Percentiles rank a stretch among this genome's conserved stretches.
These are phyloP conservation scores for Fabriciana adippe DNA, from an alignment of 2,888 invertebrate genomes.

Conservation along the genomic window DNA sequence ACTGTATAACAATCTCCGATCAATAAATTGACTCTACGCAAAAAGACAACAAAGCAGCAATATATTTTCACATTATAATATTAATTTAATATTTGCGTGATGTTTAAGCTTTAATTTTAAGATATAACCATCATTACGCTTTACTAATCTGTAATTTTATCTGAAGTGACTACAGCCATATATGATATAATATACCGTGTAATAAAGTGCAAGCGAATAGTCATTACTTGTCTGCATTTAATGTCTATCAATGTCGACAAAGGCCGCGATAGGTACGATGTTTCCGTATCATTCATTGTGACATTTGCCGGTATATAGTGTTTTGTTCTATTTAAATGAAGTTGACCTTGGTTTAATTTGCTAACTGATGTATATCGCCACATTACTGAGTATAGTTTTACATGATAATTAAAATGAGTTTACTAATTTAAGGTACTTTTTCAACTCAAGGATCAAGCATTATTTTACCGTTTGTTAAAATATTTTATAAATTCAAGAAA, in stretches of 20 bases:
- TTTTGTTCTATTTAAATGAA: conserved; percentile 16
- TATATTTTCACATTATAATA: too few relatives aligned
- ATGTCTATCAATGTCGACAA: conserved; percentile 25
- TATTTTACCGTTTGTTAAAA: too few relatives aligned
- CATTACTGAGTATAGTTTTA: conserved; percentile 8
- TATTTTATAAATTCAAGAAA: not conserved
- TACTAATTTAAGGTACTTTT: not conserved
- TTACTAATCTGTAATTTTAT: too few relatives aligned
- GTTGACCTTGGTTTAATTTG: conserved; percentile 26
- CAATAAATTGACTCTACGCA: too few relatives aligned
- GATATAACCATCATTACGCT: too few relatives aligned
- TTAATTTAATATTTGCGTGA: too few relatives aligned
- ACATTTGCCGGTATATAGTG: conserved; percentile 8
- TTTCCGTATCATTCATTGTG: conserved; percentile 26
- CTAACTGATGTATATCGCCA: conserved; percentile 4
- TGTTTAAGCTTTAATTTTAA: too few relatives aligned
- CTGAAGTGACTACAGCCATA: not conserved
- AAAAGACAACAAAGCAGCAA: too few relatives aligned
- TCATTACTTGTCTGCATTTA: conserved; percentile 19
- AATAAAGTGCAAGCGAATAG: conserved; percentile 1
- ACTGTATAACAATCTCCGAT: too few relatives aligned
- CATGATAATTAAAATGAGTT: conserved; percentile 16
- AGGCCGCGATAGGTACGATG: conserved; percentile 13
- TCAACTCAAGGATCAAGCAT: not conserved
- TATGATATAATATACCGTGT: not conserved